Evolutionary conservation across 2,888 invertebrate genomes (phyloP), one percentile per base, ranked within the genome.

Genomic region (Amphiduros pacificus): DNA sequence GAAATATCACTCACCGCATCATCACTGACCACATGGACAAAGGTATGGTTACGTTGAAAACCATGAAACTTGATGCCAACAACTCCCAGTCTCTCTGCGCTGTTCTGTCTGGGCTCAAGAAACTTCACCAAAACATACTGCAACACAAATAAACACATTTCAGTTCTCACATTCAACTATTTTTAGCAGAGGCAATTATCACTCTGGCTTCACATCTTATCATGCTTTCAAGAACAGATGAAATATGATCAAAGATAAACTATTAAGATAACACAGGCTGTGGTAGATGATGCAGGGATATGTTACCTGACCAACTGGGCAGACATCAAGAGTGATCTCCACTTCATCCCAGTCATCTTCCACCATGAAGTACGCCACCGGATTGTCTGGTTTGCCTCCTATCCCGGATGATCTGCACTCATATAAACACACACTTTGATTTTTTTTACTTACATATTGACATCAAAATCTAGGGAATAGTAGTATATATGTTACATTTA

Each of bases 321-420:
- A 74, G 72, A 74, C 75, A 59, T 70, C 67, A 11, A 76, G 72
- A 41, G 73, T 71, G 14, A 79, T 70, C 59, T 80, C 80, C 32
- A 78, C 71, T 64, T 79, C 79, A 71, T 80, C 79, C 78, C 78
- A 77, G 65, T 78, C 78, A 66, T 78, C 77, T 29, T 79, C 79
- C 60, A 77, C 65, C 27, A 69, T 69, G 65, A 80, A 80, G 67
- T 73, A 77, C 6, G 76, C 77, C 27, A 79, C 75, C 50, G 80
- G 79, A 61, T 76, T 48, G 27, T 61, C 60, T 40, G 74, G 72
- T 60, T 73, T 73, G 2, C 76, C 75, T 40, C 73, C 73, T 48
- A 77, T 72, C 52, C 77, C 77, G 52, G 76, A 72, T 62, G 67
- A 70, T 49, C 78, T 77, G 66, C 31, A 71, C 22, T 20, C n/a